Conservation (phyloP, 2,797 vertebrate genomes). For the Sparus aurata region DNA sequence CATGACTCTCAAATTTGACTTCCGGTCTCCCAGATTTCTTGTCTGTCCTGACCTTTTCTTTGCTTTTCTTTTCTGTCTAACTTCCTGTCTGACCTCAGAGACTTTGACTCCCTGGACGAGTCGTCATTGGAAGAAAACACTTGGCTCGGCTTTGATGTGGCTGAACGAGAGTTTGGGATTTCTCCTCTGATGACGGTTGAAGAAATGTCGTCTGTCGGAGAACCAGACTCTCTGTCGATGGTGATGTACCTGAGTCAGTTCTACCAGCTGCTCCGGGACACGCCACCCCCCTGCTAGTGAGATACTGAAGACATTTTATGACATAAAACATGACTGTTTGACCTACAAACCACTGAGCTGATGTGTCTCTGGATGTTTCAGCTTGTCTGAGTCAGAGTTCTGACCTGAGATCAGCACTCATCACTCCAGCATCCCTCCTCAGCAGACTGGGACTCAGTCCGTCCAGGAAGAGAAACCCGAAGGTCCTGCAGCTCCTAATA, state of each 20-base stretch:
- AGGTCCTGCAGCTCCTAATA: conserved; percentile 77
- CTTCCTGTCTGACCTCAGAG: conserved; percentile 55
- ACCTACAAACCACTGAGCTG: too few relatives aligned
- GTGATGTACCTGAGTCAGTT: conserved; percentile 98
- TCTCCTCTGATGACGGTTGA: conserved; percentile 95
- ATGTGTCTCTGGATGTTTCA: conserved; percentile 56
- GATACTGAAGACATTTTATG: conserved; percentile 21
- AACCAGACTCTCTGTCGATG: conserved; percentile 95
- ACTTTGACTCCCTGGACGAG: conserved; percentile 91
- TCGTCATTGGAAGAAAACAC: conserved; percentile 88
- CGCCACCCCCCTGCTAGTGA: conserved; percentile 88
- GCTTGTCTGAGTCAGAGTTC: conserved; percentile 84
- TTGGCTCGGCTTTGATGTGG: conserved; percentile 90
- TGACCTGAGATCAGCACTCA: conserved; percentile 88
- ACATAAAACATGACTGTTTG: not conserved
- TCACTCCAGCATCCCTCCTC: conserved; percentile 92
- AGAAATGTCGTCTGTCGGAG: conserved; percentile 91
- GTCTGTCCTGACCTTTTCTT: too few relatives aligned
- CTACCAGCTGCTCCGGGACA: conserved; percentile 93
- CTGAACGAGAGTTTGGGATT: conserved; percentile 93
- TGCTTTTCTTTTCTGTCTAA: not conserved
- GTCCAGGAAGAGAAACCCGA: conserved; percentile 92
- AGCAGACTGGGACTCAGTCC: conserved; percentile 93
- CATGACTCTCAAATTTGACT: not conserved
- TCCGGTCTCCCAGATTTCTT: not conserved